Conservation (phyloP, 2,888 invertebrate genomes). For the Macrophya annulata region DNA sequence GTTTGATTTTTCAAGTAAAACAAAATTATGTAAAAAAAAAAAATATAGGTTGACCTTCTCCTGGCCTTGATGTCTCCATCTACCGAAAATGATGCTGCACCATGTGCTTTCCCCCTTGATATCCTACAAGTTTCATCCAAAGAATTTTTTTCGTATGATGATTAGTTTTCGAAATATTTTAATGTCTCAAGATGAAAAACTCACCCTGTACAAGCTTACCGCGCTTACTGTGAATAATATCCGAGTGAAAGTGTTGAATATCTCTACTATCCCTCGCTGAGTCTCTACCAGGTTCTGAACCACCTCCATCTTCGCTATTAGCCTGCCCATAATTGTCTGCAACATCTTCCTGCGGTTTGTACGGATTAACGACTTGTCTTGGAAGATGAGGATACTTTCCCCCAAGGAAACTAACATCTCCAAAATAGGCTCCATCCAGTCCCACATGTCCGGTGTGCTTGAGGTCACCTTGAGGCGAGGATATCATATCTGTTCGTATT, state of each 20-base stretch:
- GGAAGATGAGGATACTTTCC: slow-evolving; percentile 91
- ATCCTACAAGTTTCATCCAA: too few relatives aligned
- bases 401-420: slow-evolving; percentile 91
- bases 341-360: slow-evolving; percentile 91
- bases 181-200: too few relatives aligned
- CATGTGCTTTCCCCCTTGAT: too few relatives aligned
- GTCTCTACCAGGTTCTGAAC: slow-evolving; percentile 66
- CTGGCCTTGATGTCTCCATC: too few relatives aligned
- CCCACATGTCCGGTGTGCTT: slow-evolving; percentile 98
- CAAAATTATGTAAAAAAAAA: too few relatives aligned
- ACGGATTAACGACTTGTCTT: slow-evolving; percentile 93
- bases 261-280: slow-evolving; percentile 71
- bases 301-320: slow-evolving; percentile 69
- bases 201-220: slow-evolving; percentile 64
- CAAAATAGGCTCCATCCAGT: slow-evolving; percentile 97
- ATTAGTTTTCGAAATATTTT: too few relatives aligned
- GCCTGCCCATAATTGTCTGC: slow-evolving; percentile 77
- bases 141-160: too few relatives aligned
- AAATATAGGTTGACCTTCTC: too few relatives aligned
- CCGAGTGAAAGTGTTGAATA: slow-evolving; percentile 69
- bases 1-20: too few relatives aligned
- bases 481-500: slow-evolving; percentile 95
- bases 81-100: too few relatives aligned
- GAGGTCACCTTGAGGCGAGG: slow-evolving; percentile 97
- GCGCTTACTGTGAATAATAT: slow-evolving; percentile 72